Base-by-base conservation (phyloP, 2,113 vertebrate genomes). In the Damaliscus lunatus region DNA sequence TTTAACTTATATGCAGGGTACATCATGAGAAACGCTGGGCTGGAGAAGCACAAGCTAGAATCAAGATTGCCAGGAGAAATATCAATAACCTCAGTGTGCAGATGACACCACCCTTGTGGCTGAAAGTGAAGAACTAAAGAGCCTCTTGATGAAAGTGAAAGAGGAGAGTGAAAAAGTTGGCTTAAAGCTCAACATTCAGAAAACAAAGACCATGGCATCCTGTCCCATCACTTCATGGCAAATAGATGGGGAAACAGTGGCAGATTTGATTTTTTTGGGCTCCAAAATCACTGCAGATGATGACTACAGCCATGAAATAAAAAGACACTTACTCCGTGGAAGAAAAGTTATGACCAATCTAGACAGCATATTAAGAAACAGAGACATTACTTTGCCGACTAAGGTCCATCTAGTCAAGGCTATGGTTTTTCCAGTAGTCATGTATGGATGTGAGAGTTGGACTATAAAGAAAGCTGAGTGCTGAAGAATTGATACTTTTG, bases 201-300 rank as follows among this genome's bases (percentile, higher is more conserved):
- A 67, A 67, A 67, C 7, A 0, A 67, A 67, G 62, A 8, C 0
- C 3, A 5, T n/a, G 33, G 33, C 33, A 67, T 19, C 62, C 0
- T 0, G 16, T n/a, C 16, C 33, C 62, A 10, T 67, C 16, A n/a
- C 1, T 67, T 67, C 16, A 67, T 67, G 33, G 62, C 1, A 4
- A 64, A 9, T 2, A 67, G 16, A 67, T 9, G 3, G 33, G 8
- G 9, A 64, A 64, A 64, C 7, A 64, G 62, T n/a, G 33, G 2
- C 62, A 19, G 7, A 67, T 0, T n/a, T n/a, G 33, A 64, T 67
- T n/a, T n/a, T n/a, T 0, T 0, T 1, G 62, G 62, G 62, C 33
- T 67, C 3, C 33, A 67, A n/a, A 67, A n/a, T 67, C 3, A n/a
- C 16, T 67, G 62, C 16, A n/a, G 33, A n/a, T 67, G 16, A 17